phyloP scores from a whole-genome alignment of 2,113 vertebrate genomes.

The Syngnathoides biaculeatus region DNA sequence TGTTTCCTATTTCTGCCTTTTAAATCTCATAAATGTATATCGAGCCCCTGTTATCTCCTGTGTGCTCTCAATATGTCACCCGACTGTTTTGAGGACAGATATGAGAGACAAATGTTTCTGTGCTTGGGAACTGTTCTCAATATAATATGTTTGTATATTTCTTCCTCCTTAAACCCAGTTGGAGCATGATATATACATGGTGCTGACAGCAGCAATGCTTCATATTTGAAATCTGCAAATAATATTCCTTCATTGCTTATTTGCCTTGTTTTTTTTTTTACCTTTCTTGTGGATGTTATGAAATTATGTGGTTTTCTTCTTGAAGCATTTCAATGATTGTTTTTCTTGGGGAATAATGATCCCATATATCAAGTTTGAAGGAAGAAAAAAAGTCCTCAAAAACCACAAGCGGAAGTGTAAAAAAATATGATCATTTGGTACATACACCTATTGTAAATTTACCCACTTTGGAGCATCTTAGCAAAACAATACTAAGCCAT shows the following conservation, averaged over 20 bases:
- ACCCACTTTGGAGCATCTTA: too few relatives aligned
- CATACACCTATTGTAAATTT: neutral
- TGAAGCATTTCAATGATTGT: constrained; percentile 50
- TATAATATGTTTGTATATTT: constrained; percentile 16
- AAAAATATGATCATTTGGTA: neutral
- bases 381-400: neutral
- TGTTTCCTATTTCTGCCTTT: constrained; percentile 39
- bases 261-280: constrained; percentile 17
- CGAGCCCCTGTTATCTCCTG: constrained; percentile 36
- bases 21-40: constrained; percentile 41
- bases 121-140: constrained; percentile 8
- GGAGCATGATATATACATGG: constrained; percentile 10
- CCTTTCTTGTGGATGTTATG: constrained; percentile 17
- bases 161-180: constrained; percentile 10
- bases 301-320: constrained; percentile 42
- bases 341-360: constrained; percentile 30
- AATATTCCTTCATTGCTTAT: constrained; percentile 41
- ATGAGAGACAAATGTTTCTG: constrained; percentile 23
- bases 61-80: constrained; percentile 26
- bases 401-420: neutral
- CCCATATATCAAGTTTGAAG: neutral
- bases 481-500: too few relatives aligned
- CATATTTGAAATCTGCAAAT: constrained; percentile 32
- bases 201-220: constrained; percentile 24
- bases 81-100: constrained; percentile 26